Evolutionary conservation across 2,113 vertebrate genomes (phyloP).

Genomic region (Uria aalge): DNA sequence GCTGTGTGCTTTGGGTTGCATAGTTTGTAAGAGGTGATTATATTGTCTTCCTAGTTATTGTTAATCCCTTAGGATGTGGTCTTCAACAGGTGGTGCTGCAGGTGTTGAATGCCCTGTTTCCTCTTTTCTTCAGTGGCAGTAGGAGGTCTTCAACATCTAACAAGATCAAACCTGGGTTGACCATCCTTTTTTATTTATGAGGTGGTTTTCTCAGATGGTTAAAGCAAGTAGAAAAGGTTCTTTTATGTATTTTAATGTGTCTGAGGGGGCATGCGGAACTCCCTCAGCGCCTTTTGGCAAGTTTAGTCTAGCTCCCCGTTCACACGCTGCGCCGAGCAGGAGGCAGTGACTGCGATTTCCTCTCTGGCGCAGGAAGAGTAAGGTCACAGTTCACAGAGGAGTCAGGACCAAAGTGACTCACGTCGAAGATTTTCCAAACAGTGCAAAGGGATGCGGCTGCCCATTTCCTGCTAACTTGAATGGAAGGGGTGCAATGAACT

Average conservation of each 20-base stretch:
- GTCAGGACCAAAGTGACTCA: not conserved
- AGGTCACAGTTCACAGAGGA: not conserved
- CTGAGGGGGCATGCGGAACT: not conserved
- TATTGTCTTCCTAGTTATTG: slow-evolving; percentile 55
- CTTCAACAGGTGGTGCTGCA: slow-evolving; percentile 10
- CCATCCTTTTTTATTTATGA: not conserved
- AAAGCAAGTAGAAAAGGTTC: not conserved
- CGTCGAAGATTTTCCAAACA: not conserved
- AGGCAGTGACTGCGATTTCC: not conserved
- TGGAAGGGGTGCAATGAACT: not conserved
- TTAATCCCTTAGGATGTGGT: slow-evolving; percentile 32
- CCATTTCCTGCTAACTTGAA: not conserved
- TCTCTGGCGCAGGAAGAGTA: not conserved
- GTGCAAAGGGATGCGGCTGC: not conserved
- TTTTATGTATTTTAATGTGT: not conserved
- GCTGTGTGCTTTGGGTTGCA: not conserved
- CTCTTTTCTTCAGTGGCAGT: not conserved
- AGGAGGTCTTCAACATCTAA: not conserved
- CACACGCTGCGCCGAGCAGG: not conserved
- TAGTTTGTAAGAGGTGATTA: slow-evolving; percentile 27
- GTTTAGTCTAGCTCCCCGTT: not conserved
- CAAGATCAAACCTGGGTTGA: not conserved
- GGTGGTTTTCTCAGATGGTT: not conserved
- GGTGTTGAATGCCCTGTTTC: not conserved
- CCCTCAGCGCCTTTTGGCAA: not conserved